Conservation (phyloP, 2,797 vertebrate species). For the Macropus fuliginosus region DNA sequence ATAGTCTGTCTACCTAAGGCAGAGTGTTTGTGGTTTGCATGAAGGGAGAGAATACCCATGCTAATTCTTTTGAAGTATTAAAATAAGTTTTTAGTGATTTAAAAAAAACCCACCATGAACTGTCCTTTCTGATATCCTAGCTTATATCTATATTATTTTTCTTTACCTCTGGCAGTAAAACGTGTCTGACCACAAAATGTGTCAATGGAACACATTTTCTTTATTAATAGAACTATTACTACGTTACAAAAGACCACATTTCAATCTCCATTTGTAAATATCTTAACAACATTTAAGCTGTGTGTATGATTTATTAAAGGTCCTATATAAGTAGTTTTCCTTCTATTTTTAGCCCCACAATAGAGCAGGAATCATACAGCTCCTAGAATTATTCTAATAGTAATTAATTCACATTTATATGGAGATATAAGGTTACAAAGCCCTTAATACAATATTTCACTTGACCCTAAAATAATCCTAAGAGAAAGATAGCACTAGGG, state of each 20-base stretch:
- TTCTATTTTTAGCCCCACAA: neutral
- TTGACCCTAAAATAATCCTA: neutral
- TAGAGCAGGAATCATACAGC: neutral
- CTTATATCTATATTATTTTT: neutral
- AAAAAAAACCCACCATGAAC: neutral
- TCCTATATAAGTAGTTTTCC: neutral
- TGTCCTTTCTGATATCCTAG: neutral
- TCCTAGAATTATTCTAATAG: neutral
- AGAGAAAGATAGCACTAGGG: neutral
- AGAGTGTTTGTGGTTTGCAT: neutral
- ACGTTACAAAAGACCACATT: neutral
- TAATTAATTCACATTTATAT: neutral
- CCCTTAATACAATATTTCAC: neutral
- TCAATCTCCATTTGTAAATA: neutral
- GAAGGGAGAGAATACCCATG: neutral
- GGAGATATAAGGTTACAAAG: neutral
- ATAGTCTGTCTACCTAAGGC: neutral
- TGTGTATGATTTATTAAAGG: neutral
- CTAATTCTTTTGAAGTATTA: neutral
- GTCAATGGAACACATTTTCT: neutral
- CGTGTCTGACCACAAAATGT: neutral
- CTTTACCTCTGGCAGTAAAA: neutral
- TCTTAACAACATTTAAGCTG: neutral
- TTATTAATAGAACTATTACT: neutral
- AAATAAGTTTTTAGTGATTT: neutral